Conservation (phyloP, 2,113 vertebrate species). For the Phalacrocorax carbo region DNA sequence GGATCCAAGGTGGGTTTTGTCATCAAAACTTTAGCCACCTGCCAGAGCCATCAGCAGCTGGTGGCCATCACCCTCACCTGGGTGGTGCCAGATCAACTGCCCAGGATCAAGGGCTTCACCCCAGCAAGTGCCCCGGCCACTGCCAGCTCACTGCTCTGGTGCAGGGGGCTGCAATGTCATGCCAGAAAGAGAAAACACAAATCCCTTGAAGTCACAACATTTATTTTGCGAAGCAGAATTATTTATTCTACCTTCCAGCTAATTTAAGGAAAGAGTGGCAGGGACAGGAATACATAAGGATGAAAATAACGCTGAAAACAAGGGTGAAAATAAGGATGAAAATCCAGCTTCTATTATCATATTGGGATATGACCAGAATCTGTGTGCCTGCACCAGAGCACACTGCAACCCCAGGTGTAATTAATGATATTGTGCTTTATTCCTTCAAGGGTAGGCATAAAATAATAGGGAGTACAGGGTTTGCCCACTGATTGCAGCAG, state of each 20-base stretch:
- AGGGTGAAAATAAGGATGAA: neutral
- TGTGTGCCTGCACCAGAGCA: neutral
- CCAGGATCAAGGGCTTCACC: neutral
- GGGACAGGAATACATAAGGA: neutral
- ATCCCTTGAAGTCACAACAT: neutral
- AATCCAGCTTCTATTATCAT: neutral
- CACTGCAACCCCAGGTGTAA: neutral
- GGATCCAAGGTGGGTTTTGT: neutral
- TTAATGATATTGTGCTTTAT: neutral
- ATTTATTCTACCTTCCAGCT: neutral
- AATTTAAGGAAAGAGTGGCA: neutral
- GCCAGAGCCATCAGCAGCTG: neutral
- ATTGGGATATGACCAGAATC: neutral
- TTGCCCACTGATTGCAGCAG: neutral
- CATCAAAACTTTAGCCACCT: neutral
- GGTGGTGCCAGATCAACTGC: neutral
- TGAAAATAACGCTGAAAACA: neutral
- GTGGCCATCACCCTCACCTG: neutral
- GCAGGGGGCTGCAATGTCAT: neutral
- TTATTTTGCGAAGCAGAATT: neutral
- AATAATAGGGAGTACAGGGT: neutral
- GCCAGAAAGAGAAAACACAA: neutral
- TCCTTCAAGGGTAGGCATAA: neutral
- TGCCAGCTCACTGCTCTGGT: rapidly evolving
- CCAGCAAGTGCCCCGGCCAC: rapidly evolving